Evolutionary conservation across 2,113 vertebrate genomes (phyloP).

Genomic region (Salvelinus namaycush): DNA sequence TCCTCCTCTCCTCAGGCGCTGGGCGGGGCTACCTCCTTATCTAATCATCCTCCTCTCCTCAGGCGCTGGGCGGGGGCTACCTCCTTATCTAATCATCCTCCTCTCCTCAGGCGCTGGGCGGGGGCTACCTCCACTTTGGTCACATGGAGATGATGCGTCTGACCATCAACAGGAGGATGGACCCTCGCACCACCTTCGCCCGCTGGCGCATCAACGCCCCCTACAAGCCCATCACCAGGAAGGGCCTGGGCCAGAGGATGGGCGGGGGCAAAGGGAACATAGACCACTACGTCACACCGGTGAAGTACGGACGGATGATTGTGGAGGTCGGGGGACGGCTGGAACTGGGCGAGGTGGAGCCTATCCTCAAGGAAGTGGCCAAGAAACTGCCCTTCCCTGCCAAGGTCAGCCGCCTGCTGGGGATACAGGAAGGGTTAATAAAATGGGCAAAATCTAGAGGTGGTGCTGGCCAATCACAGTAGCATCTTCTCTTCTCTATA

Average conservation of each 20-base stretch:
- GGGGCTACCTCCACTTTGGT: conserved; percentile 92
- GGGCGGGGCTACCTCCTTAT: no score
- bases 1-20: no score
- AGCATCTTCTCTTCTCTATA: no score
- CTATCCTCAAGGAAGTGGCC: conserved; percentile 79
- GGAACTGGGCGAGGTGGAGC: conserved; percentile 79
- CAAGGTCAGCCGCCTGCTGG: conserved; percentile 49
- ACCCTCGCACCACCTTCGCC: conserved; percentile 83
- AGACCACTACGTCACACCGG: conserved; percentile 87
- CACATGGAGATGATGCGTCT: conserved; percentile 97
- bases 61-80: no score
- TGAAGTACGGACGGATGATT: conserved; percentile 81
- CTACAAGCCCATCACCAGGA: conserved; percentile 84
- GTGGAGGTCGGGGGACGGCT: conserved; percentile 88
- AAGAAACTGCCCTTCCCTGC: conserved; percentile 90
- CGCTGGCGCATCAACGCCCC: conserved; percentile 85
- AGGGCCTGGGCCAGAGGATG: conserved; percentile 92
- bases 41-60: no score
- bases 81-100: no score
- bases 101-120: conserved; percentile 68
- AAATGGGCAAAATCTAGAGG: no score
- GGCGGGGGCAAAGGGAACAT: conserved; percentile 94
- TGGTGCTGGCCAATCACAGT: no score
- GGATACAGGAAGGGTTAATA: no score
- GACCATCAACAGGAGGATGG: conserved; percentile 85